Evolutionary conservation across 2,113 vertebrate genomes (phyloP).

Genomic region (Myxocyprinus asiaticus): DNA sequence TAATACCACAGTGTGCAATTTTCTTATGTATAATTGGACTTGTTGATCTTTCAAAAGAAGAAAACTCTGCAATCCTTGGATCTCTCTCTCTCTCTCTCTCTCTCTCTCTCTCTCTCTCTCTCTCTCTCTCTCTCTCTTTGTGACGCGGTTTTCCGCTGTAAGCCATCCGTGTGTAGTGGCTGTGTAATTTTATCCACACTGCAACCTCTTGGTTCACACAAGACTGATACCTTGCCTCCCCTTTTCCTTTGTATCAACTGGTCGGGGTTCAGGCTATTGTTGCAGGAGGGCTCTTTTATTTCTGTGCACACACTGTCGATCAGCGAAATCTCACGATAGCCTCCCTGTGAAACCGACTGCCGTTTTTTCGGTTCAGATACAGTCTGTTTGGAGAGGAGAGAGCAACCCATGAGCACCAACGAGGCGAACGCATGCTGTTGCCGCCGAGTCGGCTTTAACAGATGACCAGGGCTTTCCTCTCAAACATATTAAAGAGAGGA

Average conservation of each 20-base stretch:
- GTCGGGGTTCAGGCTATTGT: constrained; percentile 87
- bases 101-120: too few species aligned
- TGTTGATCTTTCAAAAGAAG: too few species aligned
- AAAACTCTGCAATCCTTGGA: constrained; percentile 62
- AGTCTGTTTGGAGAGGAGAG: constrained; percentile 62
- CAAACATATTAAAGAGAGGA: constrained; percentile 67
- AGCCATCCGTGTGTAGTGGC: constrained; percentile 47
- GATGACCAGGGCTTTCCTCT: constrained; percentile 66
- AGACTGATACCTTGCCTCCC: constrained; percentile 85
- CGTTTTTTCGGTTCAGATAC: constrained; percentile 48
- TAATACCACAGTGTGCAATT: constrained; percentile 70
- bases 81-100: constrained; percentile 48
- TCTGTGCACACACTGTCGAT: constrained; percentile 70
- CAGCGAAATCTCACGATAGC: constrained; percentile 71
- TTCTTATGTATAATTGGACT: constrained; percentile 44
- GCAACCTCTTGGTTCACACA: constrained; percentile 84
- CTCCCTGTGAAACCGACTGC: constrained; percentile 71
- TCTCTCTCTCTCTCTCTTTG: constrained; percentile 47
- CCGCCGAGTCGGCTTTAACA: constrained; percentile 35
- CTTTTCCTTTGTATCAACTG: constrained; percentile 86
- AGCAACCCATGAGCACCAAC: constrained; percentile 65
- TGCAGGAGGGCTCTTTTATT: constrained; percentile 83
- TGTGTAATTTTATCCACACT: constrained; percentile 84
- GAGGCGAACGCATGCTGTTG: constrained; percentile 66
- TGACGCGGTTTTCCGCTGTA: constrained; percentile 68